Base-by-base conservation (phyloP, 1,140 invertebrate species). In the Drosophila busckii region DNA sequence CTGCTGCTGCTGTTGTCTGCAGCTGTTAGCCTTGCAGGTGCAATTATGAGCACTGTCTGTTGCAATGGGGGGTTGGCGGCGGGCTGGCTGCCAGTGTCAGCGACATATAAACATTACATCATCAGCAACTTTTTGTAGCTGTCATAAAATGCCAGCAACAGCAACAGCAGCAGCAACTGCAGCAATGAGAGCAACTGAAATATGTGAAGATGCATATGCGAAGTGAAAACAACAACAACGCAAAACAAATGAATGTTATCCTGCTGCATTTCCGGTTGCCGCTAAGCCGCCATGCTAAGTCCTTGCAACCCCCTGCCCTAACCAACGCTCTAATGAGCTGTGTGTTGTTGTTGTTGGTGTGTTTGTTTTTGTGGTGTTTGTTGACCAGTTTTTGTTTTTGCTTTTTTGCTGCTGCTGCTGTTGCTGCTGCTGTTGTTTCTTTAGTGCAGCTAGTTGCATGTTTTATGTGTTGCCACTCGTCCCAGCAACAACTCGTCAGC, bases 91-190 rank as follows among this genome's bases (percentile, higher is more conserved):
- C 16, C 73, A 56, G 71, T 78, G 71, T 78, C 73, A 78, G 73
- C 73, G 71, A 78, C 73, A 78, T 68, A 78, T 68, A 78, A 80
- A 78, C 71, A 78, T 78, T 80, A 78, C 68, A 78, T 78, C 71
- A 78, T 78, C 71, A 80, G 71, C 68, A 80, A 78, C 63, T 78
- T 78, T 78, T 78, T 78, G 71, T 67, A 78, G 70, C 71, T 80
- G 73, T 78, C 71, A 78, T 67, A 68, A 80, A 78, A 68, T 46
- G 58, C 73, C 61, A 78, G 58, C 50, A 53, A 44, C 49, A 54
- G 40, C 20, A 38, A 23, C 16, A 23, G 31, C 35, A 37, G 16
- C 20, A 26, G 29, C 46, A 48, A 31, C 31, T n/a, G n/a, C n/a
- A n/a, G n/a, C n/a, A n/a, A n/a, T n/a, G n/a, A n/a, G n/a, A n/a